phyloP scores from a whole-genome alignment of 2,797 vertebrate genomes.

The Aphelocoma californica region DNA sequence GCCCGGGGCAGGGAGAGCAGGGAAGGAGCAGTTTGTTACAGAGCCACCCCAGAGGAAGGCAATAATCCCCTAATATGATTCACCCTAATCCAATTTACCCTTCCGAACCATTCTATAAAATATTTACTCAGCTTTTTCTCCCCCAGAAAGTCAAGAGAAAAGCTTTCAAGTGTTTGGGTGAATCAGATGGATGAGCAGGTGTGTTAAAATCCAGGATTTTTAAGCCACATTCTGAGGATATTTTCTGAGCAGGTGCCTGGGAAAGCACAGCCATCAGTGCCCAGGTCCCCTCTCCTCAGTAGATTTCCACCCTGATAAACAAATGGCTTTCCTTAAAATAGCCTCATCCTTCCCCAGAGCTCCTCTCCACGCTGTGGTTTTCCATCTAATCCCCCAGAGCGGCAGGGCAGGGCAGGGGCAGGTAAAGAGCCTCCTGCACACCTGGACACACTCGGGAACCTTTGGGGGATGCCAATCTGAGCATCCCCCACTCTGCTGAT shows the following conservation, averaged over 20 bases:
- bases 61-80: background rate
- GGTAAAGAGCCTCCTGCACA: accelerated
- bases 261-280: accelerated
- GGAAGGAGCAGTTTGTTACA: background rate
- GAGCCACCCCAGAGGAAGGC: background rate
- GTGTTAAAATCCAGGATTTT: accelerated
- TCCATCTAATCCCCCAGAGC: background rate
- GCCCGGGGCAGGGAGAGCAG: background rate
- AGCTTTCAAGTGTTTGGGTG: background rate
- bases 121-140: background rate
- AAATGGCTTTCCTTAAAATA: background rate
- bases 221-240: accelerated
- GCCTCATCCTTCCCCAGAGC: background rate
- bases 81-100: background rate
- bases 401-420: background rate
- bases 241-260: background rate
- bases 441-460: accelerated
- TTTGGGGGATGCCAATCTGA: accelerated
- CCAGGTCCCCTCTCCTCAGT: background rate
- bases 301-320: background rate
- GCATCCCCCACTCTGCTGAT: background rate
- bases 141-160: background rate
- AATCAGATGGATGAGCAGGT: background rate
- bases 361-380: accelerated
- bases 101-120: background rate